Percentiles rank a stretch among this genome's conserved stretches.
These are phyloP conservation scores for Myripristis murdjan DNA, from an alignment of 2,797 vertebrate species.

Conservation along the genomic window DNA sequence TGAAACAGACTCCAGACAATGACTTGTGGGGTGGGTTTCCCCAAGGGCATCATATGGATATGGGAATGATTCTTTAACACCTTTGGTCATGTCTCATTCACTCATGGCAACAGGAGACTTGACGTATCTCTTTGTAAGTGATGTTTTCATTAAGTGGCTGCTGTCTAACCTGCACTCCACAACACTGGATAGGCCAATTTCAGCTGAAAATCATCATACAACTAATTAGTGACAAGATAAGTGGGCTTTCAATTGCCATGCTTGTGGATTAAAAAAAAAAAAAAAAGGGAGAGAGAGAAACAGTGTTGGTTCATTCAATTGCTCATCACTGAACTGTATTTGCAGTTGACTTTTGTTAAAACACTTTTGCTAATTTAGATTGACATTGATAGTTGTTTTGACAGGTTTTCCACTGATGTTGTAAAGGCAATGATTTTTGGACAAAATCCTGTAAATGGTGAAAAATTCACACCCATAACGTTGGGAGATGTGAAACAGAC, in stretches of 20 bases:
- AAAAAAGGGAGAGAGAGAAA: conserved; percentile 3
- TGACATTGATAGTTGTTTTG: too few relatives aligned
- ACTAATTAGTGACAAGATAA: conserved; percentile 54
- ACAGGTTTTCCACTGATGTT: too few relatives aligned
- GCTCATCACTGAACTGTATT: conserved; percentile 4
- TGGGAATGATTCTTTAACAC: neutral
- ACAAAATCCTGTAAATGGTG: too few relatives aligned
- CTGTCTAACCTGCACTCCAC: conserved; percentile 52
- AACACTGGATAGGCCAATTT: conserved; percentile 50
- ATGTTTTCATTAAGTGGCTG: conserved; percentile 39
- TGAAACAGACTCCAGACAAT: too few relatives aligned
- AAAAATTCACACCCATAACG: too few relatives aligned
- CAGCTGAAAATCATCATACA: conserved; percentile 55
- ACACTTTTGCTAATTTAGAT: too few relatives aligned
- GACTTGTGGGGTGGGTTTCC: neutral
- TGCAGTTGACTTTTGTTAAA: neutral
- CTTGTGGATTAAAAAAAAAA: conserved; percentile 19
- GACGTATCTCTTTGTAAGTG: conserved; percentile 39
- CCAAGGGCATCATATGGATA: neutral
- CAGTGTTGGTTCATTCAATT: neutral
- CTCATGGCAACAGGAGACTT: conserved; percentile 30
- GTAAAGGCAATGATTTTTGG: too few relatives aligned
- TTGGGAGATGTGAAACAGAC: too few relatives aligned
- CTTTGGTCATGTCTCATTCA: conserved; percentile 7
- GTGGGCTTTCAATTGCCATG: conserved; percentile 38